Evolutionary conservation across 2,888 invertebrate genomes (phyloP).

Genomic region (Coremacera marginata): DNA sequence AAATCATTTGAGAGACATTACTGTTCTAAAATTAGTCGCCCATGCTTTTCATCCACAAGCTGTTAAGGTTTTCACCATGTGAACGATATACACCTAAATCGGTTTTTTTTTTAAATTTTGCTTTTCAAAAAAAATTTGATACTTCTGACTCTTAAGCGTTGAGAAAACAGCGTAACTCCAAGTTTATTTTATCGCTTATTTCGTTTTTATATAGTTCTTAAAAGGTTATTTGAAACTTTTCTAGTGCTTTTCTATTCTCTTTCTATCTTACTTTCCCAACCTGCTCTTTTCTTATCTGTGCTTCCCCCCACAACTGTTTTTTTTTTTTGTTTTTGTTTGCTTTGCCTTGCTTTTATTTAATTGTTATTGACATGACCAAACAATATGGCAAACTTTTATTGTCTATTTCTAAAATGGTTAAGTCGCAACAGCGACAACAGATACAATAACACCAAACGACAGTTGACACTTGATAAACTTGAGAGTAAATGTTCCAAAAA

Average conservation of each 20-base stretch:
- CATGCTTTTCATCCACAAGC: too few relatives aligned
- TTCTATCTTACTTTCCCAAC: background rate
- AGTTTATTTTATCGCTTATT: background rate
- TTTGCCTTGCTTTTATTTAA: constrained; percentile 11
- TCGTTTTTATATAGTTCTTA: background rate
- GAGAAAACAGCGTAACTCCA: background rate
- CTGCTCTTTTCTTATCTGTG: too few relatives aligned
- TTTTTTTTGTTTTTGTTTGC: background rate
- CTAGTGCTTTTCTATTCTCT: background rate
- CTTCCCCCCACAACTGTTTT: background rate
- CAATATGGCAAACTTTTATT: constrained; percentile 21
- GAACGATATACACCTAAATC: too few relatives aligned
- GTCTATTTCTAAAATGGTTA: background rate
- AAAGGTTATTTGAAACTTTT: background rate
- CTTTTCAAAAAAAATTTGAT: too few relatives aligned
- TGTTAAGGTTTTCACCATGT: too few relatives aligned
- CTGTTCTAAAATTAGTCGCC: too few relatives aligned
- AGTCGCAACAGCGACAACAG: background rate
- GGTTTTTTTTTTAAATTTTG: too few relatives aligned
- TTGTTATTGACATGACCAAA: constrained; percentile 27
- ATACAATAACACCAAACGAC: background rate
- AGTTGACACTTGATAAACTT: constrained; percentile 19
- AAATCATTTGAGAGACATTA: too few relatives aligned
- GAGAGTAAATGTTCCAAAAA: background rate
- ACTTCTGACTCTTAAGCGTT: background rate